Evolutionary conservation across 2,113 vertebrate genomes (phyloP).

Genomic region (Ctenodactylus gundi): DNA sequence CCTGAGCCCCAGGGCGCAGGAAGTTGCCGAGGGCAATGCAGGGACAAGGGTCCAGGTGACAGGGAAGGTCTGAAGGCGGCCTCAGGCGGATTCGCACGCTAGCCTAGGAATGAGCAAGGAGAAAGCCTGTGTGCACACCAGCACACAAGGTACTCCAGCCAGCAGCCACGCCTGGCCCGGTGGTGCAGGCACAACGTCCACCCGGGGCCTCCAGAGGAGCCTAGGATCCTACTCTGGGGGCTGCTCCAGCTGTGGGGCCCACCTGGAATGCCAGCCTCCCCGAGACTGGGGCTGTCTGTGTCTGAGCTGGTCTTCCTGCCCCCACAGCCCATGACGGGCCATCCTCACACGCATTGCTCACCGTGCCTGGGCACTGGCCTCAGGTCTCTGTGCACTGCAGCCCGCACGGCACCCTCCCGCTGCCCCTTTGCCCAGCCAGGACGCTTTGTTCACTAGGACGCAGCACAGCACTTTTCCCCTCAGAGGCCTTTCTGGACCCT

Average conservation of each 20-base stretch:
- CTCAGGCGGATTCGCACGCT: not conserved
- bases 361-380: rapidly evolving
- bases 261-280: not conserved
- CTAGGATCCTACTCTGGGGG: too few relatives aligned
- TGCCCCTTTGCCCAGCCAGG: not conserved
- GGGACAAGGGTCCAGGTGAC: not conserved
- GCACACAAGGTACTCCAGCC: not conserved
- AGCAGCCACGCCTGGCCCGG: not conserved
- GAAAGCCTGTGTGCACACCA: not conserved
- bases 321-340: not conserved
- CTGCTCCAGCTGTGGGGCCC: not conserved
- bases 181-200: not conserved
- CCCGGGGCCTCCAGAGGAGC: not conserved
- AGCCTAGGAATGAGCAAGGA: not conserved
- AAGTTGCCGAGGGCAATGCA: not conserved
- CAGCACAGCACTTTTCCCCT: not conserved
- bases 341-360: rapidly evolving
- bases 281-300: not conserved
- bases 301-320: too few relatives aligned
- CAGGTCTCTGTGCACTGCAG: rapidly evolving
- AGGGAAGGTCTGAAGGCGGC: too few relatives aligned
- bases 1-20: not conserved
- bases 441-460: not conserved
- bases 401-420: not conserved
- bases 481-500: not conserved